Percentiles rank a stretch among this genome's conserved stretches.
Evolutionary conservation across 1,140 invertebrate genomes (phyloP).

Genomic region (Venturia canescens): DNA sequence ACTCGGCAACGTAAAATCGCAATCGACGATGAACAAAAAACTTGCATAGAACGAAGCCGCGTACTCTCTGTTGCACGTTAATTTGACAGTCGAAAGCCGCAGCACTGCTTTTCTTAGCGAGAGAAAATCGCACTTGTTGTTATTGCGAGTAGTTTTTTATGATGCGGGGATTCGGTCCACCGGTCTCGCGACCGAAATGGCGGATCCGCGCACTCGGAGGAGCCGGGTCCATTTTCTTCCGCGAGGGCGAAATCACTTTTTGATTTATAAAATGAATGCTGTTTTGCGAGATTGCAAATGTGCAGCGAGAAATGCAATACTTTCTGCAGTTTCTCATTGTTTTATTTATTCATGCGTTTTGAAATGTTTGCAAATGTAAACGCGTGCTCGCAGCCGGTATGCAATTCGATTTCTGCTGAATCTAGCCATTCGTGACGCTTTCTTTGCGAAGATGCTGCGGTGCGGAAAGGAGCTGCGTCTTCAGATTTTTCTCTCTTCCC

Average conservation of each 20-base stretch:
- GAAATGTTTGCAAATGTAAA: not conserved
- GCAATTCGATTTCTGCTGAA: not conserved
- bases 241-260: not conserved
- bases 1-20: not conserved
- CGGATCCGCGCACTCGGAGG: conserved; percentile 9
- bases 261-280: not conserved
- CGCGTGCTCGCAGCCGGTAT: not conserved
- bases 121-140: not conserved
- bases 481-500: not conserved
- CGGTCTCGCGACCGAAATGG: conserved; percentile 35
- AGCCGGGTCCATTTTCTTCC: conserved; percentile 46
- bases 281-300: not conserved
- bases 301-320: not conserved
- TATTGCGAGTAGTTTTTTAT: not conserved
- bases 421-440: conserved; percentile 21
- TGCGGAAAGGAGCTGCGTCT: not conserved
- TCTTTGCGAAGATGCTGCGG: not conserved
- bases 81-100: no score
- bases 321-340: conserved; percentile 4
- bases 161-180: conserved; percentile 39
- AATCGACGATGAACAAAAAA: no score
- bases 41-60: no score
- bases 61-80: no score
- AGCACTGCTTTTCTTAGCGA: conserved; percentile 5
- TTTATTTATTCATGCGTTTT: not conserved